Evolutionary conservation across 2,888 invertebrate species (phyloP).

Genomic region (Ochropacha duplaris): DNA sequence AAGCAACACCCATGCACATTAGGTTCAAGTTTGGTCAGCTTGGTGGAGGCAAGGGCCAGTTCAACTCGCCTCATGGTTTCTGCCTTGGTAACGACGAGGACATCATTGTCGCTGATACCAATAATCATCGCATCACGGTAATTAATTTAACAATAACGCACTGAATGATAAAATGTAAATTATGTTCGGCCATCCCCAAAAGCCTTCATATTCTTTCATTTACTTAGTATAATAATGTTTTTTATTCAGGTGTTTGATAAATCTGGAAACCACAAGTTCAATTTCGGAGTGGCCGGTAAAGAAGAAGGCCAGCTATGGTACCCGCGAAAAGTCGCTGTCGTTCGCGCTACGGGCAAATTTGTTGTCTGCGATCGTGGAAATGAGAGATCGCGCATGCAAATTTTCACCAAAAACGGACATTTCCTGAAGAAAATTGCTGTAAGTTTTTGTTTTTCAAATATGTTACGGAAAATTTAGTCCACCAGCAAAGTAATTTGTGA

Average conservation of each 20-base stretch:
- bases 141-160: slow-evolving; percentile 15
- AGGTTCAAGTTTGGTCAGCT: slow-evolving; percentile 96
- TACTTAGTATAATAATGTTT: neutral
- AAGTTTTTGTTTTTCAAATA: slow-evolving; percentile 37
- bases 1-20: slow-evolving; percentile 93
- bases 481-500: neutral
- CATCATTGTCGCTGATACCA: slow-evolving; percentile 97
- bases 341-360: slow-evolving; percentile 93
- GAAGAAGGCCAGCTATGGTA: slow-evolving; percentile 99
- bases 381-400: slow-evolving; percentile 98
- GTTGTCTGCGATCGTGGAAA: slow-evolving; percentile 99
- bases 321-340: slow-evolving; percentile 97
- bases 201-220: neutral
- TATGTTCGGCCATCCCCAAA: too few relatives aligned
- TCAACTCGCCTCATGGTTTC: slow-evolving; percentile 98
- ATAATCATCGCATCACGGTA: slow-evolving; percentile 97
- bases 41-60: slow-evolving; percentile 96
- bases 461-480: neutral
- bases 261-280: slow-evolving; percentile 95
- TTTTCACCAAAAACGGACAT: slow-evolving; percentile 97
- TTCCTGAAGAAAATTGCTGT: slow-evolving; percentile 97
- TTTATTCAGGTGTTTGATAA: slow-evolving; percentile 92
- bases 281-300: slow-evolving; percentile 97
- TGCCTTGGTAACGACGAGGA: slow-evolving; percentile 97
- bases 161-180: neutral